A percentile compares a stretch with the other conserved stretches of the same genome.
These are phyloP conservation scores for Solenopsis invicta DNA, from an alignment of 1,140 invertebrate species.

Conservation along the genomic window DNA sequence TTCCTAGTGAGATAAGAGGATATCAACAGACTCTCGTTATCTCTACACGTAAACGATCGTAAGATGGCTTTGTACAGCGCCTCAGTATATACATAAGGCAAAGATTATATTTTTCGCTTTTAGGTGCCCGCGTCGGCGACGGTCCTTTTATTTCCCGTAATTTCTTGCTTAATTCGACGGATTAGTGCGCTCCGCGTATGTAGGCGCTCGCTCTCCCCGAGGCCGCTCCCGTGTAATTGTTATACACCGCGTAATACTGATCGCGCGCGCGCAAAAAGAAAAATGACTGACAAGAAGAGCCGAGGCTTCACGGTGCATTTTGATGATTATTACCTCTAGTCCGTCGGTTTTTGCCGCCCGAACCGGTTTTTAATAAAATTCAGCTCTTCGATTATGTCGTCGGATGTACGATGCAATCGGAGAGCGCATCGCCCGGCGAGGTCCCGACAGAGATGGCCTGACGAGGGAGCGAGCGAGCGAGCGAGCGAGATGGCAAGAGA, in stretches of 20 bases:
- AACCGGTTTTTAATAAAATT: slow-evolving; percentile 63
- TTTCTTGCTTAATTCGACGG: slow-evolving; percentile 28
- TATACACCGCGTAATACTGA: slow-evolving; percentile 9
- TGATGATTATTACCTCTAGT: slow-evolving; percentile 38
- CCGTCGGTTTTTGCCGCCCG: slow-evolving; percentile 24
- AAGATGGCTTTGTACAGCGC: neutral
- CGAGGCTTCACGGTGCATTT: slow-evolving; percentile 32
- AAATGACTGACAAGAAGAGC: neutral
- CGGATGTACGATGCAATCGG: slow-evolving; percentile 50
- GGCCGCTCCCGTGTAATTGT: slow-evolving; percentile 39
- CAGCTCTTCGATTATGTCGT: slow-evolving; percentile 58
- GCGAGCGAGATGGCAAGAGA: neutral
- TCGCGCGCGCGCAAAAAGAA: neutral
- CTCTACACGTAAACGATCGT: neutral
- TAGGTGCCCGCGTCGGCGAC: neutral
- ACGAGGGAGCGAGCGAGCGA: neutral
- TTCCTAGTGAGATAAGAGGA: slow-evolving; percentile 25
- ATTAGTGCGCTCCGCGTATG: slow-evolving; percentile 25
- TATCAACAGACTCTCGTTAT: slow-evolving; percentile 48
- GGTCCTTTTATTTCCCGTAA: slow-evolving; percentile 5
- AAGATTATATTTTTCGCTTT: neutral
- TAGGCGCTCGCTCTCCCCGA: neutral
- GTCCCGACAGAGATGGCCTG: neutral
- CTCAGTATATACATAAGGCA: no score
- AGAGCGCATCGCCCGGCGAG: slow-evolving; percentile 33